These are phyloP conservation scores for Cacatua alba DNA, from an alignment of 2,113 vertebrate species.

Conservation along the genomic window DNA sequence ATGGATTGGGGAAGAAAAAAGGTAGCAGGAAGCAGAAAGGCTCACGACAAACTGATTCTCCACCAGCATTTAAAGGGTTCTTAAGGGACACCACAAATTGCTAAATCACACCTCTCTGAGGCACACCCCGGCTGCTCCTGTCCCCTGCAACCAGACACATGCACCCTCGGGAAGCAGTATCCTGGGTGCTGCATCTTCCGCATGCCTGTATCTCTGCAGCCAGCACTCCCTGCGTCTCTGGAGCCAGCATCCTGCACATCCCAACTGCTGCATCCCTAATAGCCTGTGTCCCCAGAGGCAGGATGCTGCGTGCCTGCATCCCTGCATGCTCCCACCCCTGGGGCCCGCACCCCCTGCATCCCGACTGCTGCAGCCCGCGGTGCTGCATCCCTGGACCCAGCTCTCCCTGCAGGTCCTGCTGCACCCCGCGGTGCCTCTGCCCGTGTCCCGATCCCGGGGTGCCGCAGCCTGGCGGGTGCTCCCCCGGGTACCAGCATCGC, in stretches of 20 bases:
- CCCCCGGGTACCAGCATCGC: background rate
- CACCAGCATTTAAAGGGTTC: background rate
- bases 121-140: background rate
- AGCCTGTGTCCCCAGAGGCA: background rate
- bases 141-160: background rate
- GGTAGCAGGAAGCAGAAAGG: background rate
- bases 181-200: background rate
- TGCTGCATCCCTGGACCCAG: fast-evolving
- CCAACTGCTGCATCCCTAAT: background rate
- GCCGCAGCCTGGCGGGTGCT: background rate
- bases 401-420: background rate
- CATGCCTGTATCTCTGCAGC: background rate
- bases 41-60: background rate
- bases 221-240: background rate
- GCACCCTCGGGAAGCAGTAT: background rate
- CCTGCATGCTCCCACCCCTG: background rate
- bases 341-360: background rate
- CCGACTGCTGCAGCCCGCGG: background rate
- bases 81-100: background rate
- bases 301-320: background rate
- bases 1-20: background rate
- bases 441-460: background rate
- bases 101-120: background rate
- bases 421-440: background rate
- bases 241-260: background rate